Conservation (phyloP, 2,797 vertebrate species). For the Epinephelus awoara region DNA sequence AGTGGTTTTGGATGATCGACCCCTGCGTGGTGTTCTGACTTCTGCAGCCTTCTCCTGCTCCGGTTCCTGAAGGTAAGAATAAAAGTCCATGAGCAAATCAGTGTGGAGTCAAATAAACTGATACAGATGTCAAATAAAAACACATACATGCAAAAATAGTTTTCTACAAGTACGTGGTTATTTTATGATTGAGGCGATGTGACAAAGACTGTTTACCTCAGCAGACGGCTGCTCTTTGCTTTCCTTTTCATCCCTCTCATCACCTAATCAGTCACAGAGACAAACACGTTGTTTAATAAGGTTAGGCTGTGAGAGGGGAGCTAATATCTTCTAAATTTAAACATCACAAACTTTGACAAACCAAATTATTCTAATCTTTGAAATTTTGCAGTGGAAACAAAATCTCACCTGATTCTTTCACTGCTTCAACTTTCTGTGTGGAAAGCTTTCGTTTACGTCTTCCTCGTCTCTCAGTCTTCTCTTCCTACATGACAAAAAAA, state of each 20-base stretch:
- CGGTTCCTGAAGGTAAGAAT: constrained; percentile 54
- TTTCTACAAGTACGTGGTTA: neutral
- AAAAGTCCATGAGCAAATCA: neutral
- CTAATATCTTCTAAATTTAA: neutral
- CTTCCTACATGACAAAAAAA: constrained; percentile 68
- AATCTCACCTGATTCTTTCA: constrained; percentile 64
- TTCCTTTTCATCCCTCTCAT: constrained; percentile 54
- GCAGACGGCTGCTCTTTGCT: constrained; percentile 42
- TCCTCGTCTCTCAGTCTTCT: constrained; percentile 67
- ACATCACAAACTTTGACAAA: too few relatives aligned
- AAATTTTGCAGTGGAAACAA: neutral
- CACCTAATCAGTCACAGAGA: constrained; percentile 59
- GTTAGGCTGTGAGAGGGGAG: neutral
- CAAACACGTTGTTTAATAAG: neutral
- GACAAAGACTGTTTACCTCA: constrained; percentile 50
- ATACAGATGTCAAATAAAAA: neutral
- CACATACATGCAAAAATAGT: neutral
- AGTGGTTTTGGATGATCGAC: constrained; percentile 60
- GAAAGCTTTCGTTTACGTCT: constrained; percentile 72
- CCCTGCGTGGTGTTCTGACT: constrained; percentile 63
- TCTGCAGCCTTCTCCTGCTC: constrained; percentile 54
- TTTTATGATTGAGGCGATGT: neutral
- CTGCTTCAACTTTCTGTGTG: constrained; percentile 45
- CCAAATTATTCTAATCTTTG: neutral
- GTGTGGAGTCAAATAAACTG: too few relatives aligned